phyloP scores from a whole-genome alignment of 2,797 vertebrate species.

The Iguana delicatissima region DNA sequence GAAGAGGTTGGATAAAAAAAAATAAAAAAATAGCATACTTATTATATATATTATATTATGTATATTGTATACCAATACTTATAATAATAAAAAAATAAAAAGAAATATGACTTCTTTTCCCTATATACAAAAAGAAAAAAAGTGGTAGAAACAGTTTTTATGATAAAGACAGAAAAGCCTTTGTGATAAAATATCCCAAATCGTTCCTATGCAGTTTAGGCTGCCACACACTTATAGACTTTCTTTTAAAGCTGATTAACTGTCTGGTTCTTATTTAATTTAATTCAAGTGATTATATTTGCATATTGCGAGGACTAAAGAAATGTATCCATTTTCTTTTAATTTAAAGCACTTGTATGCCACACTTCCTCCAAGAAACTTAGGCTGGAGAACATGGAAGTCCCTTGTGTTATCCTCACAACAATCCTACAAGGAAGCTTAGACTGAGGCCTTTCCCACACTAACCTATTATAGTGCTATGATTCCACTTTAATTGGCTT shows the following conservation, averaged over 20 bases:
- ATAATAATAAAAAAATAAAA: no score
- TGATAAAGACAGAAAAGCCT: not conserved
- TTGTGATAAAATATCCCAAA: not conserved
- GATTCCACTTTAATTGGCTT: no score
- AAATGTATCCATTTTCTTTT: not conserved
- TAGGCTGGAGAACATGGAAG: no score
- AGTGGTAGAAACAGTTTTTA: not conserved
- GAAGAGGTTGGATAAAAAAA: no score
- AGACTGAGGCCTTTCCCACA: not conserved
- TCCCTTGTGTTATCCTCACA: not conserved
- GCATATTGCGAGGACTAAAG: not conserved
- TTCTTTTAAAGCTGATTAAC: not conserved
- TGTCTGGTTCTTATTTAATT: constrained; percentile 9
- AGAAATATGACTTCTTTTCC: no score
- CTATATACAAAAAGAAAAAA: not conserved
- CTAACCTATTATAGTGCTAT: no score
- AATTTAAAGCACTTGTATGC: not conserved
- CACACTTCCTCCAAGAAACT: not conserved
- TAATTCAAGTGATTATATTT: constrained; percentile 25
- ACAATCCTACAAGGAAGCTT: not conserved
- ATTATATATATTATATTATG: no score
- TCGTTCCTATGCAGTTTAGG: not conserved
- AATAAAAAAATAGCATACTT: no score
- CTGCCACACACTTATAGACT: not conserved
- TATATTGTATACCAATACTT: no score